Evolutionary conservation across 1,140 invertebrate species (phyloP), one percentile per base, ranked within the genome.

Genomic region (Drosophila tani): DNA sequence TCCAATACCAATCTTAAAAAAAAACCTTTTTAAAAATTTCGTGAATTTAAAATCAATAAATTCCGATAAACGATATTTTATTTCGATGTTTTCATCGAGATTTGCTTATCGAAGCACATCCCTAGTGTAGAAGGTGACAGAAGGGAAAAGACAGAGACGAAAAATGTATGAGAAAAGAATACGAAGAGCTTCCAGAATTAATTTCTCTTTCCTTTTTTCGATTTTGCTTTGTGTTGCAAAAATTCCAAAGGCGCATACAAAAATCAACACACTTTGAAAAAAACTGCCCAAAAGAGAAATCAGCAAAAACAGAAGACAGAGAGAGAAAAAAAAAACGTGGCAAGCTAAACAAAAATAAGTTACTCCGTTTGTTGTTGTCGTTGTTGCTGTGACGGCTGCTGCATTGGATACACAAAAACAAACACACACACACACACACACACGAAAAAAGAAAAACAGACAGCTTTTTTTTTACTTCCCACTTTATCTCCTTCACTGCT

Each of bases 341-440:
- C 64, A 45, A 84, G 69, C 79, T 75, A 79, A 81, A 83, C 80
- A 82, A 82, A 82, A 82, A 82, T 82, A 82, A 82, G 58, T 81
- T 74, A 47, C 64, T 75, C n/a, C 41, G 55, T 53, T 68, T 80
- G 56, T 47, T 69, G 55, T 63, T 81, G 56, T 47, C 63, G 47
- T 63, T 81, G 53, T 59, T 60, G 21, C 51, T 40, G 47, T 43
- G 58, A 62, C 29, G 68, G 75, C 38, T 63, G 71, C 35, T 74
- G 73, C 82, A 55, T 77, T 81, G 77, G 73, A 84, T 84, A 85
- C 81, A 84, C 51, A 71, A 41, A 63, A 45, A 49, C 17, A 68
- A 49, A 70, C 38, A 49, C 27, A 24, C 38, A 70, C 55, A 49
- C 17, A 68, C 40, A 70, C 38, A 49, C 27, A 24, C 38, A 70